Evolutionary conservation across 2,888 invertebrate genomes (phyloP).

Genomic region (Drosophila flavopinicola): DNA sequence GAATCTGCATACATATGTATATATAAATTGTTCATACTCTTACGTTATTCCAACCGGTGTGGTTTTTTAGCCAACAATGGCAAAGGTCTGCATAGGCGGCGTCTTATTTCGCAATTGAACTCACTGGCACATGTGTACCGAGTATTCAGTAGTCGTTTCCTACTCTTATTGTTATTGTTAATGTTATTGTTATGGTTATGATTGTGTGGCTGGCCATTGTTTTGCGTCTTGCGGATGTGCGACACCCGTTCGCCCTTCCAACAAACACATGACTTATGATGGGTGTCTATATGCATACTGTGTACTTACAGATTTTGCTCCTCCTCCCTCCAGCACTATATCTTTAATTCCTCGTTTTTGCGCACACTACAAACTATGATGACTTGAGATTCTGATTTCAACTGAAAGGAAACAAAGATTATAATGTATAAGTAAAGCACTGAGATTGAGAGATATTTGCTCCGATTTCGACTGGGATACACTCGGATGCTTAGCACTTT

Average conservation of each 20-base stretch:
- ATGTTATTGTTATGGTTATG: slow-evolving; percentile 30
- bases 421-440: neutral
- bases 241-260: slow-evolving; percentile 4
- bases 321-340: slow-evolving; percentile 4
- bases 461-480: slow-evolving; percentile 15
- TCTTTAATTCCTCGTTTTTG: neutral
- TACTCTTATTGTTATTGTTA: slow-evolving; percentile 12
- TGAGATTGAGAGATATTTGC: slow-evolving; percentile 12
- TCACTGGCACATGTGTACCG: neutral
- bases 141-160: slow-evolving; percentile 22
- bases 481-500: slow-evolving; percentile 15
- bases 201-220: slow-evolving; percentile 33
- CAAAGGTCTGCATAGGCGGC: slow-evolving; percentile 29
- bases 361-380: too few species aligned
- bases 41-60: slow-evolving; percentile 7
- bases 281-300: neutral
- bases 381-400: slow-evolving; percentile 2
- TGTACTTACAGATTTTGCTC: slow-evolving; percentile 27
- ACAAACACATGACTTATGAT: slow-evolving; percentile 2
- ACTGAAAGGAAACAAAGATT: slow-evolving; percentile 24
- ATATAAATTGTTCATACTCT: slow-evolving; percentile 11
- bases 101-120: slow-evolving; percentile 37
- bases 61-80: slow-evolving; percentile 26
- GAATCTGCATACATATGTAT: slow-evolving; percentile 8
- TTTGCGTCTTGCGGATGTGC: slow-evolving; percentile 18